phyloP scores from a whole-genome alignment of 2,888 invertebrate species.

The Erebia palarica region DNA sequence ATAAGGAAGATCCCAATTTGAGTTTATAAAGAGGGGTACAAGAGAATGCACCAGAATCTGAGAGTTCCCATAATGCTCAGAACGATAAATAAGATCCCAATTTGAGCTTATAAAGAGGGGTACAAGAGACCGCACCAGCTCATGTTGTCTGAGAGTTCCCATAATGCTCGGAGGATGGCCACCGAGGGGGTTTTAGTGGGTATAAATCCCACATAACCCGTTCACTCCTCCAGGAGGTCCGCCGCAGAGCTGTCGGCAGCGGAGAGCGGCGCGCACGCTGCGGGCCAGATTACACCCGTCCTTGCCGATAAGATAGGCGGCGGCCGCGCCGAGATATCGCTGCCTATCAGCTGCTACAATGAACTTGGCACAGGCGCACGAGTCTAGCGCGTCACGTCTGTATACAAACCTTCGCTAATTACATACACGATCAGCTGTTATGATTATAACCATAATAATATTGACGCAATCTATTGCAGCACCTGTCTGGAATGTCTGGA shows the following conservation, averaged over 20 bases:
- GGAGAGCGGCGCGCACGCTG: neutral
- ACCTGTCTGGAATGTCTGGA: neutral
- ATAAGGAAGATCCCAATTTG: neutral
- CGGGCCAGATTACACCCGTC: slow-evolving; percentile 21
- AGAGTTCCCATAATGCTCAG: no score
- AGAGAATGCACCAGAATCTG: no score
- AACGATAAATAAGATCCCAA: neutral
- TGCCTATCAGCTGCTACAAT: slow-evolving; percentile 1
- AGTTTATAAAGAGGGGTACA: no score
- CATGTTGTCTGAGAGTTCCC: no score
- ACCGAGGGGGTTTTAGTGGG: no score
- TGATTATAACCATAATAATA: neutral
- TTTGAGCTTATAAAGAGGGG: no score
- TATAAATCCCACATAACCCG: no score
- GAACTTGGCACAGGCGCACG: slow-evolving; percentile 8
- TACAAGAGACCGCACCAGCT: no score
- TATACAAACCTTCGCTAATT: neutral
- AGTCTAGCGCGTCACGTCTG: neutral
- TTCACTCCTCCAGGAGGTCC: no score
- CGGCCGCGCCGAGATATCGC: neutral
- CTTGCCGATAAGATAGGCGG: slow-evolving; percentile 31
- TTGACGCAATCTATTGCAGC: neutral
- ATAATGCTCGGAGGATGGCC: no score
- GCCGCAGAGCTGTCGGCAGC: neutral
- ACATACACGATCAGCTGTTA: neutral